Evolutionary conservation across 37 sponge, comb jelly and placozoan genomes (phyloP), one percentile per base, ranked within the genome.

Genomic region (Aplysina aerophoba): DNA sequence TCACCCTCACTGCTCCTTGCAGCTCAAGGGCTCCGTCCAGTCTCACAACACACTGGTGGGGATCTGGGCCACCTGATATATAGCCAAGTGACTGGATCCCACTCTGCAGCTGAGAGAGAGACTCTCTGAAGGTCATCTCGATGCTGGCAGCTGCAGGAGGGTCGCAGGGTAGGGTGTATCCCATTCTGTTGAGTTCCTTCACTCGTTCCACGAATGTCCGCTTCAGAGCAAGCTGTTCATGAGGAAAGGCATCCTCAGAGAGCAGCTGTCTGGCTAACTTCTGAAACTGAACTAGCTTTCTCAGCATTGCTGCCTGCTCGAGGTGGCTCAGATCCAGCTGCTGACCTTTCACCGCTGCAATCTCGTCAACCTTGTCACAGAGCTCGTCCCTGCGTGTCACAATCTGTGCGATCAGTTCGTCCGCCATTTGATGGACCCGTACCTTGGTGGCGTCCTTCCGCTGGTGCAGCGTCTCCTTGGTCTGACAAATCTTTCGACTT

Each of bases 191-290:
- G 25, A 75, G 53, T 19, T 31, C 33, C 40, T 50, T 75, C 21
- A 75, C 78, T 19, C 78, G 44, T 4, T 75, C n/a, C 16, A 75
- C n/a, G 53, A 41, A 75, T 21, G 8, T 40, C 54, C 54, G 37
- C 78, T 75, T 75, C 17, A 75, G 31, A 14, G 53, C 44, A 17
- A 75, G 78, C 40, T 75, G 78, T 44, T 75, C 78, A 39, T 11
- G 17, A 40, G 78, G 21, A 24, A 24, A 75, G 53, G 38, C 78
- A 6, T 75, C 78, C 21, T 40, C 54, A 8, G 50, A 44, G 22
- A 75, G 78, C 33, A 75, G 2, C 25, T 41, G 21, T 21, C 3
- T 41, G 78, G 54, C n/a, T 19, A 75, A 24, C 25, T 75, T 75
- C 25, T 75, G 78, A 75, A 75, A 75, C 25, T 75, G 78, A 0